phyloP scores from a whole-genome alignment of 1,140 invertebrate species.

The Gryon sp. region DNA sequence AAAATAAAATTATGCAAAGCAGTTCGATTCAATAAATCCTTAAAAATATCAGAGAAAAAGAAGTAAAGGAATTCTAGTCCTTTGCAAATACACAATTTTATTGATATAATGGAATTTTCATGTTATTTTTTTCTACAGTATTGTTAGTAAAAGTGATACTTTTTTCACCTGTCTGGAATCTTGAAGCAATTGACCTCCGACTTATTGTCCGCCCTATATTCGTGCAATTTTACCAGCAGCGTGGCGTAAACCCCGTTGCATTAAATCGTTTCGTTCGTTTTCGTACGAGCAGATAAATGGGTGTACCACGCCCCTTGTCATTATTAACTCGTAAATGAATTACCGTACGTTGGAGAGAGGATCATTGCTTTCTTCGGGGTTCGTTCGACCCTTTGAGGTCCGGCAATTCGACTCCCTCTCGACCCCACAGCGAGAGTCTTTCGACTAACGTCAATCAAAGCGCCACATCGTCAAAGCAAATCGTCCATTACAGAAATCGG shows the following conservation, averaged over 20 bases:
- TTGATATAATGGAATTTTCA: no score
- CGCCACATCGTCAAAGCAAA: conserved; percentile 43
- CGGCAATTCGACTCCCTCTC: conserved; percentile 63
- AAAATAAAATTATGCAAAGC: no score
- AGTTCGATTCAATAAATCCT: no score
- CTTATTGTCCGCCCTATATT: neutral
- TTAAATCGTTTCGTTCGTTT: conserved; percentile 59
- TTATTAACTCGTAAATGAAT: conserved; percentile 80
- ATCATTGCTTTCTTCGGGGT: conserved; percentile 69
- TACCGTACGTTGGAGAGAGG: conserved; percentile 77
- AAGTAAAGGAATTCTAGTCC: no score
- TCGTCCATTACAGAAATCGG: conserved; percentile 38
- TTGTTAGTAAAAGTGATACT: no score
- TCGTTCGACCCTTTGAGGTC: conserved; percentile 73
- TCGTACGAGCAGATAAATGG: conserved; percentile 71
- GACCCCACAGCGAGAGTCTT: conserved; percentile 26
- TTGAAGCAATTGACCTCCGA: neutral
- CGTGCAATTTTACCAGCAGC: conserved; percentile 5
- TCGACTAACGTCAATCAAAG: conserved; percentile 47
- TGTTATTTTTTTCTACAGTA: no score
- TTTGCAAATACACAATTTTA: no score
- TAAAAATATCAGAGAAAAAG: no score
- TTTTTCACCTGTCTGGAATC: conserved; percentile 10
- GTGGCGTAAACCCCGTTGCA: conserved; percentile 14
- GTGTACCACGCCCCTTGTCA: conserved; percentile 71